Evolutionary conservation across 2,888 invertebrate species (phyloP).

Genomic region (Caenorhabditis sulstoni): DNA sequence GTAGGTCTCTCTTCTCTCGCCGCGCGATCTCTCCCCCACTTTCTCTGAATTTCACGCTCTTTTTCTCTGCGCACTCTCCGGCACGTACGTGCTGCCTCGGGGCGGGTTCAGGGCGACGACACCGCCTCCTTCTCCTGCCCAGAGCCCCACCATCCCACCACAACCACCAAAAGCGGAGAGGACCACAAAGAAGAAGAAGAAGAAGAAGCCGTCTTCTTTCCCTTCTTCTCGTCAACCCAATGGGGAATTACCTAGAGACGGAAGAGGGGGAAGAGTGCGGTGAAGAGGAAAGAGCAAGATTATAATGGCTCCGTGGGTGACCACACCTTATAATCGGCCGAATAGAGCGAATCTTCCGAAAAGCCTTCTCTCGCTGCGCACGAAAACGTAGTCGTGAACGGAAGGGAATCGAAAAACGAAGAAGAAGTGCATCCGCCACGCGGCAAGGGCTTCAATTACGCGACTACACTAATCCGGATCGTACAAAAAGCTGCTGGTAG

Average conservation of each 20-base stretch:
- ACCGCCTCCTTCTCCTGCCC: constrained; percentile 38
- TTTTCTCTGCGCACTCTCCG: constrained; percentile 47
- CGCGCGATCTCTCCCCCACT: constrained; percentile 39
- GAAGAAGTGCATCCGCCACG: constrained; percentile 42
- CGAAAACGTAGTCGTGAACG: constrained; percentile 8
- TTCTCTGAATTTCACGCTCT: constrained; percentile 55
- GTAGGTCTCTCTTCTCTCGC: constrained; percentile 46
- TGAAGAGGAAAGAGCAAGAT: constrained; percentile 25
- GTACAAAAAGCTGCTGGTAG: constrained; percentile 44
- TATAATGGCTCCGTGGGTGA: constrained; percentile 37
- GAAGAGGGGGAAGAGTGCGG: constrained; percentile 10
- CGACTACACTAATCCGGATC: constrained; percentile 49
- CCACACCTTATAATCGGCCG: constrained; percentile 30
- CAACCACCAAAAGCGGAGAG: constrained; percentile 52
- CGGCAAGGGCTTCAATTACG: constrained; percentile 52
- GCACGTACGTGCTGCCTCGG: constrained; percentile 23
- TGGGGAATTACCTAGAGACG: constrained; percentile 60
- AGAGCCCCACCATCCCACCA: constrained; percentile 31
- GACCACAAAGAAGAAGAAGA: constrained; percentile 29
- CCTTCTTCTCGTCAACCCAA: constrained; percentile 38
- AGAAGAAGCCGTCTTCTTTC: constrained; percentile 19
- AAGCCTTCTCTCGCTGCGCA: not conserved
- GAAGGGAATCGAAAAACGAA: constrained; percentile 1
- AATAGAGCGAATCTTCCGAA: constrained; percentile 6
- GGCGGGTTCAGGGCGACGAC: constrained; percentile 18